Evolutionary conservation across 2,113 vertebrate species (phyloP).

Genomic region (Coreoperca whiteheadi): DNA sequence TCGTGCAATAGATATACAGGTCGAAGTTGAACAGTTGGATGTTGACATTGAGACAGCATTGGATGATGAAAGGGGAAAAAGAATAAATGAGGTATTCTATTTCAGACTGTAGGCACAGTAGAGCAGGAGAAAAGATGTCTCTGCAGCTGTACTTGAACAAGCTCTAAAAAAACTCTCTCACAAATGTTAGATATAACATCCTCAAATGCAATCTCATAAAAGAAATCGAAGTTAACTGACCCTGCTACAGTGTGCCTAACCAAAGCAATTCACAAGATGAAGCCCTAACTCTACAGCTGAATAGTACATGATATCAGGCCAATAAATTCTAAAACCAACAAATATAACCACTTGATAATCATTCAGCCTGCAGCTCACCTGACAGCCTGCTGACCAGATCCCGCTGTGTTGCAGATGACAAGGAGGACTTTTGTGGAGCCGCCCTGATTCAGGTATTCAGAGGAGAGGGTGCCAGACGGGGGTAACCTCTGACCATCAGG

Average conservation of each 20-base stretch:
- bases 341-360: background rate
- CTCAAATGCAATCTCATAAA: slow-evolving; percentile 7
- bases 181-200: slow-evolving; percentile 4
- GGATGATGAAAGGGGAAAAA: background rate
- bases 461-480: slow-evolving; percentile 81
- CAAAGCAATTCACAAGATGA: background rate
- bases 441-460: slow-evolving; percentile 84
- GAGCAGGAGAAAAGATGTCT: background rate
- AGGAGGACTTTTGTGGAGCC: slow-evolving; percentile 84
- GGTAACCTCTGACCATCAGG: slow-evolving; percentile 73
- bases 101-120: background rate
- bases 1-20: background rate
- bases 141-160: background rate
- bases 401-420: slow-evolving; percentile 89
- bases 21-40: slow-evolving; percentile 7
- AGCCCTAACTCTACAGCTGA: background rate
- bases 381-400: slow-evolving; percentile 84
- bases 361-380: slow-evolving; percentile 81
- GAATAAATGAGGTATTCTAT: slow-evolving; percentile 11
- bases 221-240: background rate
- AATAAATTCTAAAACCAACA: background rate
- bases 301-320: background rate
- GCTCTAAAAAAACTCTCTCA: background rate
- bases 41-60: slow-evolving; percentile 21
- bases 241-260: background rate